Base-by-base conservation (phyloP, 2,888 invertebrate genomes). In the Perizoma affinitatum region DNA sequence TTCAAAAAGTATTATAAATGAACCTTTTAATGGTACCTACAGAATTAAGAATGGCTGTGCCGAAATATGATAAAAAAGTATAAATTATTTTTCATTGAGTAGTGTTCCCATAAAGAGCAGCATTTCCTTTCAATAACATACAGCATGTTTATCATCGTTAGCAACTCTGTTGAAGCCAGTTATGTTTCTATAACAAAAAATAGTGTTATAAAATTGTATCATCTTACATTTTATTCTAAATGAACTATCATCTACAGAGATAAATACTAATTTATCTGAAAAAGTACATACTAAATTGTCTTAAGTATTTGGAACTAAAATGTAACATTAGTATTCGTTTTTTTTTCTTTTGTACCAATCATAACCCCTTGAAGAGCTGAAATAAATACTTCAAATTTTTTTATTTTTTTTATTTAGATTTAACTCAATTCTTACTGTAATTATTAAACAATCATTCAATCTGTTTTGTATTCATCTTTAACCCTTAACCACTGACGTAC, bases 1-100 rank as follows among this genome's bases (percentile, higher is more conserved):
- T 22, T 69, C 69, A 69, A 45, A 71, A 79, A 80, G 76, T 80
- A 81, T 80, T 80, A 77, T 75, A 74, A 68, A 68, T 70, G 74
- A 75, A 74, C 74, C 61, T 73, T 53, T 62, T 76, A 78, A 78
- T 72, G 74, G 79, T 82, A 83, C 81, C 82, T 78, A 79, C 71
- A 79, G 76, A 86, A 83, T 79, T 82, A 82, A 78, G 80, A 82
- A 78, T 86, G 88, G 88, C 88, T 88, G 88, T 88, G 88, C 83
- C 66, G 76, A 79, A 77, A 76, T 58, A 72, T 70, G 67, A 55
- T 79, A 78, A 70, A 75, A 70, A 76, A 70, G 74, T 70, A 72
- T 72, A 70, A 53, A 22, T 54, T 63, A 57, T 60, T 41, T 56
- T 63, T 58, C 46, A 54, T 57, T 58, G 55, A 53, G 40, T 62